Base-by-base conservation (phyloP, 2,113 vertebrate genomes). In the Rhabdornis inornatus region DNA sequence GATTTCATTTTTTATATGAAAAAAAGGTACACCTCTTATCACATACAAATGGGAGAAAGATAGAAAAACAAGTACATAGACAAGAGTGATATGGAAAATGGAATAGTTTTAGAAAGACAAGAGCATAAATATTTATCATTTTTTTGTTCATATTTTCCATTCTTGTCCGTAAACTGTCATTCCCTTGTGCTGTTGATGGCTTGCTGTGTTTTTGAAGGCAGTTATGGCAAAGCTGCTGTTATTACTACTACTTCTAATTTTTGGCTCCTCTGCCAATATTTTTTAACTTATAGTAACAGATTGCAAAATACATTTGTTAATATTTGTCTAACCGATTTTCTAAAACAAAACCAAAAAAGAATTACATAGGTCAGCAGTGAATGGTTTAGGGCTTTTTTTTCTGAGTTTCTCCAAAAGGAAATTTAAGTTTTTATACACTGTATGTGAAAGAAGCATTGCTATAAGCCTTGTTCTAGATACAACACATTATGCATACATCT, bases 371-470 rank as follows among this genome's bases (percentile, higher is more conserved):
- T 78, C 69, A 71, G 49, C 35, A 80, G 76, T 83, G 64, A 96
- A 94, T 95, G 76, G 40, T 81, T 90, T 33, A 40, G n/a, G 42
- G 47, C 25, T 88, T 72, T 87, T 84, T 94, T 84, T 94, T 40
- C 61, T 72, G 57, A 94, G 23, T 31, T 77, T 87, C 55, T 83
- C 21, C 37, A 61, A 93, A 87, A 95, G 87, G 70, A 91, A 97
- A 74, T 71, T 53, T 42, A 88, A 93, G 64, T 77, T 83, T 97
- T 95, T 61, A 57, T 96, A 70, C 76, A 84, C 16, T 75, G 45
- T 91, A 78, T 78, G 76, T 94, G 91, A 97, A 92, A 47, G 44
- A 59, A 81, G 24, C 68, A 83, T 94, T 66, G 81, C 63, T 91
- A 85, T 81, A 11, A 22, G 68, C 69, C 90, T 95, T 86, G 86